A percentile compares a stretch with the other conserved stretches of the same genome.
Conservation (phyloP, 2,888 invertebrate species). For the Drosophila macrospina region DNA sequence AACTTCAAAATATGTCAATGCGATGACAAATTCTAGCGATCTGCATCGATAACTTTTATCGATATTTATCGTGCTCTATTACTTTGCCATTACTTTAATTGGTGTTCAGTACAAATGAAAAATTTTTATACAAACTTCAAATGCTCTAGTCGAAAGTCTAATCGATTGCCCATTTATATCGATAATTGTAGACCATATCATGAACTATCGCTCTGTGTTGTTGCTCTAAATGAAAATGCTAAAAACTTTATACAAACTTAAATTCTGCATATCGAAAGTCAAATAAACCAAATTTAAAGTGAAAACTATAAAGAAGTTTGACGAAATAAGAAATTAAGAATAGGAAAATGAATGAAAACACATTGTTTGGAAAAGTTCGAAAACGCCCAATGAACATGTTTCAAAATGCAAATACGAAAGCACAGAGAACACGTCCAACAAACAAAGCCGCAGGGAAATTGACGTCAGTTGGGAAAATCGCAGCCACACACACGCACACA, state of each 20-base stretch:
- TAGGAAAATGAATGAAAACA: constrained; percentile 5
- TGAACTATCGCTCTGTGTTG: neutral
- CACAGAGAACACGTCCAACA: constrained; percentile 8
- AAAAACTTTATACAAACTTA: constrained; percentile 7
- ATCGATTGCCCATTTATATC: too few relatives aligned
- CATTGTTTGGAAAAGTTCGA: constrained; percentile 28
- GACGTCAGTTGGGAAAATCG: constrained; percentile 52
- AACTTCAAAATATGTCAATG: too few relatives aligned
- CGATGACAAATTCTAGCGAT: neutral
- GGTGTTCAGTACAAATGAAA: too few relatives aligned
- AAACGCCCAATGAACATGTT: constrained; percentile 24
- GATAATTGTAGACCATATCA: neutral
- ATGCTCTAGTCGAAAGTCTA: too few relatives aligned
- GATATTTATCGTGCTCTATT: neutral
- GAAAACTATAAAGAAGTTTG: neutral
- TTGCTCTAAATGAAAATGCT: neutral
- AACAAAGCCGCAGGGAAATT: constrained; percentile 36
- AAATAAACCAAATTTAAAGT: neutral
- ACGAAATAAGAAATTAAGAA: constrained; percentile 5
- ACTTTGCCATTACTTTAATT: too few relatives aligned
- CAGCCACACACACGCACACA: constrained; percentile 11
- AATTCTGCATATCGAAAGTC: constrained; percentile 16
- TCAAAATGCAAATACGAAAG: constrained; percentile 33
- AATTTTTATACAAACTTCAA: too few relatives aligned
- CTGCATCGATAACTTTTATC: neutral